phyloP scores from a whole-genome alignment of 2,797 vertebrate species.

The Pachyuromys duprasi region DNA sequence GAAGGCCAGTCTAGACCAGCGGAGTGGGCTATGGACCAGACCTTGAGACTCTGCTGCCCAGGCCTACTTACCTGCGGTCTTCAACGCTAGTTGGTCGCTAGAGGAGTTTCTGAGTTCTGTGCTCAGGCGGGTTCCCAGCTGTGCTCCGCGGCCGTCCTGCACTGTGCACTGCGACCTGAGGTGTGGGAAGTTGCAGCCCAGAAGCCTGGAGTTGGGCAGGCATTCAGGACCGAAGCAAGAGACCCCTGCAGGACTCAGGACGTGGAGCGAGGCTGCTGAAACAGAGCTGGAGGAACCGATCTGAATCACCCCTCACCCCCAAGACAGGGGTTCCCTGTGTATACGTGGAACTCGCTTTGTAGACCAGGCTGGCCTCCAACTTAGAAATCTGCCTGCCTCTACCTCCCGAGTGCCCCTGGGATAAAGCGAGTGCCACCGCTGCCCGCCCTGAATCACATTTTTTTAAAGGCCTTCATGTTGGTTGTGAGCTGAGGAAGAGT shows the following conservation, averaged over 20 bases:
- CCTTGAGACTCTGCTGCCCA: not conserved
- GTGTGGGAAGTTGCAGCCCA: not conserved
- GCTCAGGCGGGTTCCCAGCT: too few relatives aligned
- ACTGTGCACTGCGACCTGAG: not conserved
- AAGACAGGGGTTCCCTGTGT: not conserved
- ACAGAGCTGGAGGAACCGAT: not conserved
- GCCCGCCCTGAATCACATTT: not conserved
- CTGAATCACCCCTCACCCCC: too few relatives aligned
- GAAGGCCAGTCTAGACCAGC: too few relatives aligned
- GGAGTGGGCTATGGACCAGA: not conserved
- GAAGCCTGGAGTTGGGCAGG: too few relatives aligned
- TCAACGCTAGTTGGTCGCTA: constrained; percentile 86
- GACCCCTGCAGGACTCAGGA: not conserved
- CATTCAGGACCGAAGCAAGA: too few relatives aligned
- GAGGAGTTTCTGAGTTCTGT: not conserved
- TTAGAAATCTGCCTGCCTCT: not conserved
- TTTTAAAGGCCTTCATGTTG: not conserved
- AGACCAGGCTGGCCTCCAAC: not conserved
- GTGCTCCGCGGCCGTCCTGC: not conserved
- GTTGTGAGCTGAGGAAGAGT: not conserved
- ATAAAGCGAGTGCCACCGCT: not conserved
- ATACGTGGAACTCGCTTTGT: not conserved
- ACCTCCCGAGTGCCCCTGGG: not conserved
- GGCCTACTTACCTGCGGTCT: not conserved
- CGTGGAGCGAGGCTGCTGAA: not conserved